Conservation (phyloP, 2,888 invertebrate genomes). For the Pyralis farinalis region DNA sequence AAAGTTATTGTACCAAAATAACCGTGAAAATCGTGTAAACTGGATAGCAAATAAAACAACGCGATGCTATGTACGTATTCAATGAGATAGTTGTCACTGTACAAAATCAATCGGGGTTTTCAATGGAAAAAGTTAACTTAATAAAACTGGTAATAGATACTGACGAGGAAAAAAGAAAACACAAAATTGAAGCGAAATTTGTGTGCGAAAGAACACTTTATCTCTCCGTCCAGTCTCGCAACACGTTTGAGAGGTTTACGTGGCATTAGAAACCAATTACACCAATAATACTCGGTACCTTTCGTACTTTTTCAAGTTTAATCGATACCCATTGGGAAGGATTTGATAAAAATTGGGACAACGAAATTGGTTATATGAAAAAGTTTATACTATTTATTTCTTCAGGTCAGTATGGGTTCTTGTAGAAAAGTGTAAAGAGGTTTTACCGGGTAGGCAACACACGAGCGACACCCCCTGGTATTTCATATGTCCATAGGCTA, state of each 20-base stretch:
- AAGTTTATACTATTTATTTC: no score
- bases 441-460: no score
- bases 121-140: slow-evolving; percentile 1
- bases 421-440: no score
- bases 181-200: slow-evolving; percentile 39
- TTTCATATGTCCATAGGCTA: no score
- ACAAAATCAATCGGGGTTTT: not conserved
- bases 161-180: slow-evolving; percentile 24
- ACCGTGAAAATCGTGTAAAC: not conserved
- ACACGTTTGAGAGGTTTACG: slow-evolving; percentile 80
- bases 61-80: not conserved
- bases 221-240: slow-evolving; percentile 72
- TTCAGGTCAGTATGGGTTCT: no score
- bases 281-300: slow-evolving; percentile 59
- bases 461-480: no score
- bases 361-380: not conserved
- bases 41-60: slow-evolving; percentile 3
- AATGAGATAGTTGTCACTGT: not conserved
- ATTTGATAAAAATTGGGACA: slow-evolving; percentile 3
- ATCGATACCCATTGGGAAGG: slow-evolving; percentile 23
- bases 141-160: slow-evolving; percentile 4
- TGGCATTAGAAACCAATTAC: slow-evolving; percentile 82
- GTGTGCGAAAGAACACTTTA: slow-evolving; percentile 58
- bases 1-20: not conserved
- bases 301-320: slow-evolving; percentile 30